Percentiles rank a stretch among this genome's conserved stretches.
phyloP scores from a whole-genome alignment of 1,140 invertebrate genomes.

The Apis laboriosa region DNA sequence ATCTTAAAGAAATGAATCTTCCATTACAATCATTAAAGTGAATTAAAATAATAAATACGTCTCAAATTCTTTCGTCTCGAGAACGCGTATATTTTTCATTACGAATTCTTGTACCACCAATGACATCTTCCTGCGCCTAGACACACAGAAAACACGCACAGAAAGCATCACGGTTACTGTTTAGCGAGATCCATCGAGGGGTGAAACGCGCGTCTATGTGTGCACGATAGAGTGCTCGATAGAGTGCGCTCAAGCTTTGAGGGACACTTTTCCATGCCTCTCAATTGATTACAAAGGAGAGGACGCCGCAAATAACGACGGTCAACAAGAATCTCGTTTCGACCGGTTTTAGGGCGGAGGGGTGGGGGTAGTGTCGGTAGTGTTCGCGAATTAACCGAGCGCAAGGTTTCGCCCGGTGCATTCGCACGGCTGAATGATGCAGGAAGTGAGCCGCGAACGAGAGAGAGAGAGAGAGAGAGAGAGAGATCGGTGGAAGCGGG shows the following conservation, averaged over 20 bases:
- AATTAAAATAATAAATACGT: no score
- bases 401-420: conserved; percentile 46
- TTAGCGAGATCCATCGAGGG: background rate
- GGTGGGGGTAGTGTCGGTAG: conserved; percentile 16
- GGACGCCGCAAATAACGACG: conserved; percentile 4
- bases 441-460: conserved; percentile 38
- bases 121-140: no score
- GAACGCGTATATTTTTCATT: no score
- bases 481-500: background rate
- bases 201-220: background rate
- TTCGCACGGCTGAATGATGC: conserved; percentile 46
- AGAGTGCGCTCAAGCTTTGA: background rate
- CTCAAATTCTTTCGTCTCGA: no score
- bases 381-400: conserved; percentile 52
- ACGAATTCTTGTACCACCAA: no score
- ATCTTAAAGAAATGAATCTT: no score
- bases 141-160: no score
- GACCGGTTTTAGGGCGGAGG: conserved; percentile 23
- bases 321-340: conserved; percentile 36
- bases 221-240: background rate
- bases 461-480: background rate
- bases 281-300: conserved; percentile 6
- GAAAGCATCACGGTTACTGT: no score
- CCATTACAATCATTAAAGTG: no score
- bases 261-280: background rate